A percentile compares a stretch with the other conserved stretches of the same genome.
Evolutionary conservation across 1,140 invertebrate species (phyloP).

Genomic region (Megalopta genalis): DNA sequence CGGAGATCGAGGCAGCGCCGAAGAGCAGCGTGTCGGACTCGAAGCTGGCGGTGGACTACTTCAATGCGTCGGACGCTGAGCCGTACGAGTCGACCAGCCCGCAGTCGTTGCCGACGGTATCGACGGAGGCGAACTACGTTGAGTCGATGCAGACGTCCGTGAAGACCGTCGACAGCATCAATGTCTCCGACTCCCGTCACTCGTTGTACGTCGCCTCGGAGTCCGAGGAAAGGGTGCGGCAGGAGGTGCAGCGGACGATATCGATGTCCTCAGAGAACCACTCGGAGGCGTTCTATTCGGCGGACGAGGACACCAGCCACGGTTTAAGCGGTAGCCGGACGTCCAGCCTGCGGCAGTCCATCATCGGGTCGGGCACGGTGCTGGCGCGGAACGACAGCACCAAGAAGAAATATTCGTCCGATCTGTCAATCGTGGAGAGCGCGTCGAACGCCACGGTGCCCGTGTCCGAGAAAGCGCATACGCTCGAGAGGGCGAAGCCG

Average conservation of each 20-base stretch:
- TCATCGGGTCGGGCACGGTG: constrained; percentile 79
- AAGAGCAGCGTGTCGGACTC: constrained; percentile 90
- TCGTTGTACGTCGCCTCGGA: constrained; percentile 81
- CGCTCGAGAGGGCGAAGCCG: constrained; percentile 72
- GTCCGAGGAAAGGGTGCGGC: constrained; percentile 80
- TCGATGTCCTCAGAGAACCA: constrained; percentile 94
- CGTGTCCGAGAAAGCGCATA: constrained; percentile 72
- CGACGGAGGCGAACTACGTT: constrained; percentile 71
- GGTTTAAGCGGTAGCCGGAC: constrained; percentile 79
- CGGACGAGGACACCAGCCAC: constrained; percentile 90
- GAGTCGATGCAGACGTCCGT: constrained; percentile 65
- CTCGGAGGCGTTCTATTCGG: constrained; percentile 94
- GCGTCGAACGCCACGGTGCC: constrained; percentile 72
- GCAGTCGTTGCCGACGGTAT: constrained; percentile 67
- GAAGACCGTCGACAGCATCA: constrained; percentile 76
- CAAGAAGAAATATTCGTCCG: constrained; percentile 81
- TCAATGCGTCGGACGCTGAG: constrained; percentile 74
- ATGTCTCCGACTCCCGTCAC: constrained; percentile 83
- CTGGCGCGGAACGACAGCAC: constrained; percentile 78
- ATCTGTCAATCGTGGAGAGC: constrained; percentile 80
- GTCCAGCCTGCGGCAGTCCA: constrained; percentile 84
- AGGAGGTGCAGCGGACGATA: constrained; percentile 86
- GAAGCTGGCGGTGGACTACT: constrained; percentile 87
- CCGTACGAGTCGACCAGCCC: constrained; percentile 70
- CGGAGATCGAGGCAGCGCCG: constrained; percentile 80